phyloP scores from a whole-genome alignment of 2,888 invertebrate genomes.

The Neoaliturus tenellus region DNA sequence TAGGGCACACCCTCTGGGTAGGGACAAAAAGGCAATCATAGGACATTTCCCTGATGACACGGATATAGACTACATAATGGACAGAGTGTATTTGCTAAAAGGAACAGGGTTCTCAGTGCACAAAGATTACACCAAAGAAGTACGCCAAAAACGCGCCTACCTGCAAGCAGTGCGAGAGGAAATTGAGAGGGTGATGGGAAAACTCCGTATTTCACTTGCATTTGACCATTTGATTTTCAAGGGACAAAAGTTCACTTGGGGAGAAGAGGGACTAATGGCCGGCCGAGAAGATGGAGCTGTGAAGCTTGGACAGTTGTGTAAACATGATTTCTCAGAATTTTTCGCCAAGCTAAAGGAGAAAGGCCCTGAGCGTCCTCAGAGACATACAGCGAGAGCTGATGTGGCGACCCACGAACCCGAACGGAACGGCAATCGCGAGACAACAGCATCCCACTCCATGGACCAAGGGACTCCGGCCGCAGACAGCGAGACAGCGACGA shows the following conservation, averaged over 20 bases:
- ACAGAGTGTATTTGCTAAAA: not conserved
- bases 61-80: constrained; percentile 5
- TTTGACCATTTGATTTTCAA: not conserved
- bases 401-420: too few relatives aligned
- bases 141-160: not conserved
- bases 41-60: not conserved
- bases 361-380: not conserved
- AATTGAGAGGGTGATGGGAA: not conserved
- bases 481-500: too few relatives aligned
- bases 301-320: not conserved
- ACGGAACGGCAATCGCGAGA: too few relatives aligned
- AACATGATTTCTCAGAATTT: not conserved
- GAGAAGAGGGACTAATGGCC: not conserved
- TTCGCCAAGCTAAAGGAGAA: not conserved
- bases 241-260: not conserved
- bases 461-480: too few relatives aligned
- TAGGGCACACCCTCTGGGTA: not conserved
- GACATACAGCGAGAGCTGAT: not conserved
- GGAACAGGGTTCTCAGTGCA: not conserved
- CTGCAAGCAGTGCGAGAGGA: not conserved
- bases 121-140: not conserved
- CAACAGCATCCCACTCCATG: too few relatives aligned
- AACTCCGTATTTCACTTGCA: not conserved
- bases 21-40: not conserved
- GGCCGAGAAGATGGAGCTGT: not conserved